Conservation (phyloP, 2,888 invertebrate species). For the Epistrophella euchroma region DNA sequence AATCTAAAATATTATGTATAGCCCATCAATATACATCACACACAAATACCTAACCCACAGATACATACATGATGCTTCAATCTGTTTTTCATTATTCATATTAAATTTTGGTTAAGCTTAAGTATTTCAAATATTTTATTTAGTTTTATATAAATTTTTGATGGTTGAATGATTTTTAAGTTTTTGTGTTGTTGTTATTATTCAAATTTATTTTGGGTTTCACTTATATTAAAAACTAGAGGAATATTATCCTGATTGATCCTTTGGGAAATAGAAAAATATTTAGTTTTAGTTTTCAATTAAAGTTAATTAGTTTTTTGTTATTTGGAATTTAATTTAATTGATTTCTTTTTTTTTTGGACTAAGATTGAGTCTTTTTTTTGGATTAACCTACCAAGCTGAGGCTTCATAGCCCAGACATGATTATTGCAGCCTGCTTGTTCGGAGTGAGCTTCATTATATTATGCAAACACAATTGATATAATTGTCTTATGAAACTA, state of each 20-base stretch:
- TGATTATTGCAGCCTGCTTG: too few species aligned
- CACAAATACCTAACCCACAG: too few species aligned
- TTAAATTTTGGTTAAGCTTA: constrained; percentile 11
- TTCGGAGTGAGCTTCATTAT: too few species aligned
- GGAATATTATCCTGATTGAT: constrained; percentile 2
- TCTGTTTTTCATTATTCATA: constrained; percentile 24
- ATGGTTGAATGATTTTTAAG: constrained; percentile 2
- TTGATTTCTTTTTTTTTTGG: not conserved
- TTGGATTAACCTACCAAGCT: too few species aligned
- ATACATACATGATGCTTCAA: not conserved
- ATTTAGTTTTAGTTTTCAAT: not conserved
- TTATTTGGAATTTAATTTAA: not conserved
- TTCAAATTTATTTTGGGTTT: not conserved
- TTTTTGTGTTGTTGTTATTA: not conserved
- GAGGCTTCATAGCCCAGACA: too few species aligned
- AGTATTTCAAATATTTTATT: constrained; percentile 19
- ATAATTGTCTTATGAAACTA: too few species aligned
- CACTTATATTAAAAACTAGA: not conserved
- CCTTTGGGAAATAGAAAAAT: not conserved
- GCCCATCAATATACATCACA: not conserved
- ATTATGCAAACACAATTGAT: too few species aligned
- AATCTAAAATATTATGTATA: not conserved
- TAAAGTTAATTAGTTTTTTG: not conserved
- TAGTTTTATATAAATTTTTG: not conserved
- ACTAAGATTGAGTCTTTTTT: too few species aligned